Evolutionary conservation across 2,797 vertebrate species (phyloP), one percentile per base, ranked within the genome.

Genomic region (Xiphophorus birchmanni): DNA sequence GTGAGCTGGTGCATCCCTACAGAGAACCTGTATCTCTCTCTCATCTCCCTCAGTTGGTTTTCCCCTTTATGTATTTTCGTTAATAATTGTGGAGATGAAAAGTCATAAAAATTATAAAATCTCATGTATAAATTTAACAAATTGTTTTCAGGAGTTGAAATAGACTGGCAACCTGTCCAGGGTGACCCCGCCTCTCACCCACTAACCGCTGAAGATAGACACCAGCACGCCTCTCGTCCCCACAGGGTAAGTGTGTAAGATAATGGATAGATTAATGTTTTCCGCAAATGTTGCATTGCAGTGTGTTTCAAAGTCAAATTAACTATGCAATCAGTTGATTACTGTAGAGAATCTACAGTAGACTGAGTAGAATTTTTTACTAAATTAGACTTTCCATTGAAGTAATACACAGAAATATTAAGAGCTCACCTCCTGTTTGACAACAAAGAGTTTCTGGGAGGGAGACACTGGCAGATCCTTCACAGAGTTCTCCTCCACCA

Each of bases 401-500:
- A 21, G 17, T 2, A 67, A 37, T 6, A 67, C 3, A 50, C 13
- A 15, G 0, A 3, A 56, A 3, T 21, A 74, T 13, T 1, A 50
- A 17, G 2, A 40, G 8, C 88, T 93, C 92, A 97, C 98, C 98
- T 99, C 98, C 91, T 99, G 98, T 89, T 99, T 99, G 44, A 99
- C 98, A 79, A 99, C 96, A 92, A 96, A 98, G 26, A 99, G 94
- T 40, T 96, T 97, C 87, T 96, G 96, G 35, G 92, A 93, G 17
- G 97, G 96, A 82, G 94, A 90, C 90, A 97, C 96, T 0, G 97
- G 98, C 89, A 99, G 95, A 72, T 99, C 97, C 95, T 97, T 99
- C 8, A 99, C 94, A 26, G 95, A 94, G 89, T 95, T 98, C 92
- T 99, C 99, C 91, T 99, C 98, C 91, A 99, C 97, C 80, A 99